Base-by-base conservation (phyloP, 2,888 invertebrate genomes). In the Acleris emargana region DNA sequence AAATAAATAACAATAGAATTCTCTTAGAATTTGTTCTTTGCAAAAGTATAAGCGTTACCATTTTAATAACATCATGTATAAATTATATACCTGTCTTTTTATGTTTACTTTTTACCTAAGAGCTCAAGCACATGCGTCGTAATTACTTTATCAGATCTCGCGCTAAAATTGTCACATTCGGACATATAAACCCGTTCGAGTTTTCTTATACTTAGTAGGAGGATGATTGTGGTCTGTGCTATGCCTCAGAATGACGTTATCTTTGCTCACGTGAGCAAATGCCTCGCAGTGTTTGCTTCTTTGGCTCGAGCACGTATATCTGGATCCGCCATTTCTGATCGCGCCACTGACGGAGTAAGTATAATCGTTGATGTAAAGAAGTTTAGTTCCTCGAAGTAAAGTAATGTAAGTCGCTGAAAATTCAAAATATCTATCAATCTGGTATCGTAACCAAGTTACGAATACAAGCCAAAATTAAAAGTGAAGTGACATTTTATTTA, bases 251-350 rank as follows among this genome's bases (percentile, higher is more conserved):
- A 76, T 70, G 5, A 58, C n/a, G 13, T 74, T 69, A 6, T 75
- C 63, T 0, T 62, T 58, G 16, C 64, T 58, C 2, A 80, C 70
- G 11, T 73, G 69, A 3, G 72, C 72, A 50, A 68, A 71, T 0
- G 80, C 79, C 20, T 67, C 74, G 62, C 80, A 80, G 0, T 62
- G 53, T 50, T 68, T 75, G 25, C 67, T 70, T 0, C 60, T 16
- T 1, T 7, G 20, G 3, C 66, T 73, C 6, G 83, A 82, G 61
- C 84, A 84, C 0, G 69, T 71, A 68, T 77, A 84, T 1, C 81
- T 71, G 4, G 49, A 64, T 0, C 78, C 76, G 0, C 77, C 77
- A 4, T 62, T 63, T 0, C 69, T n/a, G 20, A 74, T 43, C 3
- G 38, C 20, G 6, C 58, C 49, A 49, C 62, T 71, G 58, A 69